These are phyloP conservation scores for Parazoanthus darwini DNA, from an alignment of 92 coral and sea anemone species.

Conservation along the genomic window DNA sequence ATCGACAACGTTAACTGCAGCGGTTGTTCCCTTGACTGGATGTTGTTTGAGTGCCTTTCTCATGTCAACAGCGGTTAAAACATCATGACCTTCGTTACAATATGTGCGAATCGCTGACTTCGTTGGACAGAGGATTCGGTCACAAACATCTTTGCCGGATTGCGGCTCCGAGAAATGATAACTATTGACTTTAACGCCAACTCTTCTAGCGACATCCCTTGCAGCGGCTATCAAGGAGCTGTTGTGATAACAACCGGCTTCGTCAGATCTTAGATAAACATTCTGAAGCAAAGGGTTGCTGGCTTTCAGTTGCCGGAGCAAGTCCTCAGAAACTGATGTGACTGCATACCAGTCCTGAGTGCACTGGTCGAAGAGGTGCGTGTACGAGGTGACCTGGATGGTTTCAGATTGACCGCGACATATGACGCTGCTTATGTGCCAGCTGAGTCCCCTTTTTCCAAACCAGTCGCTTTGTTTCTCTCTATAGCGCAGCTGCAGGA, in stretches of 20 bases:
- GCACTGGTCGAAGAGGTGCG: too few species aligned
- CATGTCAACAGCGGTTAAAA: slow-evolving; percentile 75
- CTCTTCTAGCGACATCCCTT: slow-evolving; percentile 61
- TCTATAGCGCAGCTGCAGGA: too few species aligned
- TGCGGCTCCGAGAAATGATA: slow-evolving; percentile 84
- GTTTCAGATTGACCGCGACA: too few species aligned
- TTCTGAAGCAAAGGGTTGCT: slow-evolving; percentile 58
- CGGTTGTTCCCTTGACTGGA: slow-evolving; percentile 80
- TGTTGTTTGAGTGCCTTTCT: slow-evolving; percentile 70
- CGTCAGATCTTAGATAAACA: slow-evolving; percentile 70
- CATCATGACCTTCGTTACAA: slow-evolving; percentile 77
- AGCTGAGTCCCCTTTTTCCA: too few species aligned
- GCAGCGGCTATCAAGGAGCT: slow-evolving; percentile 64
- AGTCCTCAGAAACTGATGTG: slow-evolving; percentile 70
- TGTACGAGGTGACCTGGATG: too few species aligned
- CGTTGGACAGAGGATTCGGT: slow-evolving; percentile 74
- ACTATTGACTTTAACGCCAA: slow-evolving; percentile 58
- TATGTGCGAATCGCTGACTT: slow-evolving; percentile 70
- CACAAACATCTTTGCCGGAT: slow-evolving; percentile 74
- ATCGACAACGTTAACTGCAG: slow-evolving; percentile 62
- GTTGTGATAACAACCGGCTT: slow-evolving; percentile 78
- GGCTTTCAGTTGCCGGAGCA: slow-evolving; percentile 55
- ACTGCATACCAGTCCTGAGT: slow-evolving; percentile 42
- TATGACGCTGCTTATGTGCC: too few species aligned
- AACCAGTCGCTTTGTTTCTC: too few species aligned